phyloP scores from a whole-genome alignment of 2,888 invertebrate genomes.

The Nipponacmea schrenckii region DNA sequence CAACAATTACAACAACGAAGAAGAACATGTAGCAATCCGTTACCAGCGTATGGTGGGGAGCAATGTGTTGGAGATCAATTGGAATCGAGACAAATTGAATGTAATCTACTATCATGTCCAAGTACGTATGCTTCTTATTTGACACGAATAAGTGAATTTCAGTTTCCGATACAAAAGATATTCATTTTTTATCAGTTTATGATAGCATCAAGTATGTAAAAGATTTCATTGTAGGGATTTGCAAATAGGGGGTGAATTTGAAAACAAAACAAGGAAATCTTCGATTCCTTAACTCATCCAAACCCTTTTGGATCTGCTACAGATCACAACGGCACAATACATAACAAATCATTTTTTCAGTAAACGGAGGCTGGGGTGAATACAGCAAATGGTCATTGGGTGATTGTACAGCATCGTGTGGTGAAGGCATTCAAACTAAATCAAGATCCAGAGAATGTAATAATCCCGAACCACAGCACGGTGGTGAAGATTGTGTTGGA shows the following conservation, averaged over 20 bases:
- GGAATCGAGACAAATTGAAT: background rate
- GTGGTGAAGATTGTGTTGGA: conserved; percentile 9
- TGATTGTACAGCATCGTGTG: conserved; percentile 11
- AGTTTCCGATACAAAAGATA: no score
- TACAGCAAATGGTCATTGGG: conserved; percentile 7
- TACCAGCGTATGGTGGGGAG: conserved; percentile 23
- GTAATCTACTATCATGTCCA: conserved; percentile 26
- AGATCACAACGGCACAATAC: no score
- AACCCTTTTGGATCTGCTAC: no score
- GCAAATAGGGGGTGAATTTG: no score
- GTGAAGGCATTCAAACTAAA: background rate
- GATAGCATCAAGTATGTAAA: no score
- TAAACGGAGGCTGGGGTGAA: conserved; percentile 15
- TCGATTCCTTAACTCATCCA: no score
- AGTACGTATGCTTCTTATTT: conserved; percentile 12
- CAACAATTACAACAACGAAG: conserved; percentile 3
- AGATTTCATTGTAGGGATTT: no score
- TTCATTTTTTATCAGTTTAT: no score
- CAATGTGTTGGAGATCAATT: conserved; percentile 18
- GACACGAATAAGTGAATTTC: no score
- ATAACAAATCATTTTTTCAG: background rate
- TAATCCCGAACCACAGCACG: conserved; percentile 15
- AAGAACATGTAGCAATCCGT: conserved; percentile 24
- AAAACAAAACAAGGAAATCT: no score
- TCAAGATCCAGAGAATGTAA: conserved; percentile 6